A percentile compares a stretch with the other conserved stretches of the same genome.
phyloP scores from a whole-genome alignment of 2,113 vertebrate genomes.

The Brachyistius frenatus region DNA sequence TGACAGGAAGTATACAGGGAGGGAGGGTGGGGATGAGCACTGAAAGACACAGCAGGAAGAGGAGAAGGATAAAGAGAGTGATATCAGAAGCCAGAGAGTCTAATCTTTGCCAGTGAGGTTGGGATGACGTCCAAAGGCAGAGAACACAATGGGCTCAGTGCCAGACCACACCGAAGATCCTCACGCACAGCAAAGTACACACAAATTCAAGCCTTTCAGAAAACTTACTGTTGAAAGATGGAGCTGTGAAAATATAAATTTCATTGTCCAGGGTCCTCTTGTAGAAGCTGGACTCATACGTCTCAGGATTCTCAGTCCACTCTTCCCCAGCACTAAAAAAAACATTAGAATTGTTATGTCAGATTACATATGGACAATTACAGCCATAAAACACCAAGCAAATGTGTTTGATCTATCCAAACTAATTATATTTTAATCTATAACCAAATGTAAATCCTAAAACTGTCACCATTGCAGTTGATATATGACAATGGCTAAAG shows the following conservation, averaged over 20 bases:
- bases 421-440: constrained; percentile 31
- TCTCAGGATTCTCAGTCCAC: constrained; percentile 94
- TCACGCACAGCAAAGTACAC: constrained; percentile 22
- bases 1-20: constrained; percentile 68
- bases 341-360: constrained; percentile 24
- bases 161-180: constrained; percentile 61
- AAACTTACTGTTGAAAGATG: constrained; percentile 93
- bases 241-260: constrained; percentile 97
- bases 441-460: constrained; percentile 47
- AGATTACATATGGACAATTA: constrained; percentile 35
- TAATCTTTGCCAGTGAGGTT: constrained; percentile 58
- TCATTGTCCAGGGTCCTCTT: constrained; percentile 97
- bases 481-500: constrained; percentile 40
- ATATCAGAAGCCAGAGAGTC: constrained; percentile 66
- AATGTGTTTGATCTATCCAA: constrained; percentile 57
- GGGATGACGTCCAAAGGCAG: constrained; percentile 60
- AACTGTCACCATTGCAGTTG: constrained; percentile 34
- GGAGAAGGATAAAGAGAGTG: constrained; percentile 68
- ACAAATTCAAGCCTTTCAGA: background rate
- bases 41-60: constrained; percentile 62
- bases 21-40: constrained; percentile 41
- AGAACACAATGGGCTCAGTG: constrained; percentile 48
- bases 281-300: constrained; percentile 98
- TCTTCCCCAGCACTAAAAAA: constrained; percentile 89
- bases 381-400: constrained; percentile 16